phyloP scores from a whole-genome alignment of 2,888 invertebrate genomes.

The Lithophane ornitopus region DNA sequence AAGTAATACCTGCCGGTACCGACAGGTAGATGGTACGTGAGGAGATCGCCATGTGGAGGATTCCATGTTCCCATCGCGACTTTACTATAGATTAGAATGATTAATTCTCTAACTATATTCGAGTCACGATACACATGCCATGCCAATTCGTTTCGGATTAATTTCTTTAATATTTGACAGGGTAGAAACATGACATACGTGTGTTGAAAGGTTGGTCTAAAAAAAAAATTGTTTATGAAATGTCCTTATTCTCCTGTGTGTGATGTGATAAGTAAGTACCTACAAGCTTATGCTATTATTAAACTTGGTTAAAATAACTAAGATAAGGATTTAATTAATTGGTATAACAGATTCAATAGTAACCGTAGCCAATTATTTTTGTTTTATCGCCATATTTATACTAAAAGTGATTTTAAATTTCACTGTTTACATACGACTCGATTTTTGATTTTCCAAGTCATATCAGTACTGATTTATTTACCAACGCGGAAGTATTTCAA shows the following conservation, averaged over 20 bases:
- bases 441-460: neutral
- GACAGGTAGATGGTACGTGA: slow-evolving; percentile 76
- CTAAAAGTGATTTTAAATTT: neutral
- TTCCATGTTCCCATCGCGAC: slow-evolving; percentile 67
- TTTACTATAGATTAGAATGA: slow-evolving; percentile 72
- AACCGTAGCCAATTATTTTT: slow-evolving; percentile 1
- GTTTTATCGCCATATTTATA: neutral
- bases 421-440: neutral
- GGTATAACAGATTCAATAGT: neutral
- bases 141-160: slow-evolving; percentile 65
- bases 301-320: neutral
- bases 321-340: neutral
- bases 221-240: neutral
- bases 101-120: slow-evolving; percentile 49
- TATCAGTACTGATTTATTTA: neutral
- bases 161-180: slow-evolving; percentile 2
- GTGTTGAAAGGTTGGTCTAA: neutral
- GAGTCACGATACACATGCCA: slow-evolving; percentile 40
- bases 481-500: slow-evolving; percentile 1
- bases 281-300: neutral
- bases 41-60: slow-evolving; percentile 69
- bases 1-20: slow-evolving; percentile 57
- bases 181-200: neutral
- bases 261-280: neutral
- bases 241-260: neutral